Conservation (phyloP, 2,797 vertebrate genomes). For the Neosalanx taihuensis region DNA sequence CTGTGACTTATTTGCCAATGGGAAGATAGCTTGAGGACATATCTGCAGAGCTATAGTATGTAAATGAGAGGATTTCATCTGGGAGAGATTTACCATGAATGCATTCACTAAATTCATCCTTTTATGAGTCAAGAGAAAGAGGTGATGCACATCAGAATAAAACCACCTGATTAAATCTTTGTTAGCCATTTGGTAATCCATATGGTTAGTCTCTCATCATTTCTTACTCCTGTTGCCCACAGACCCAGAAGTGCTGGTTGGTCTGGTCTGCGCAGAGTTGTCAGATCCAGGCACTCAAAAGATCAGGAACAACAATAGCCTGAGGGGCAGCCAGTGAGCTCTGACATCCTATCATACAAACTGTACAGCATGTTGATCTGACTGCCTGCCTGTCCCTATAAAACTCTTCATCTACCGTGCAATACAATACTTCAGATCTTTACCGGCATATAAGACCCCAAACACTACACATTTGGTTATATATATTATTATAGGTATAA, state of each 20-base stretch:
- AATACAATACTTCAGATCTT: not conserved
- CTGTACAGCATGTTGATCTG: conserved; percentile 6
- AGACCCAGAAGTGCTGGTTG: conserved; percentile 34
- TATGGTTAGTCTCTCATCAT: conserved; percentile 25
- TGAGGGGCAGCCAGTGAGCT: conserved; percentile 7
- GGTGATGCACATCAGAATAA: conserved; percentile 44
- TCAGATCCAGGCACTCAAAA: conserved; percentile 55
- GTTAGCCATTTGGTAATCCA: no score
- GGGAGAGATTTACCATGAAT: conserved; percentile 28
- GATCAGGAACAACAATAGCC: conserved; percentile 35
- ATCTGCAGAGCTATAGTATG: conserved; percentile 54
- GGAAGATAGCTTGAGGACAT: conserved; percentile 60
- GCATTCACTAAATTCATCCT: conserved; percentile 50
- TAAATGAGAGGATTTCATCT: conserved; percentile 67
- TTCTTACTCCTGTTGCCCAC: conserved; percentile 41
- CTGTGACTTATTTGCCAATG: conserved; percentile 67
- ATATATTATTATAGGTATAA: not conserved
- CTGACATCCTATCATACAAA: conserved; percentile 26
- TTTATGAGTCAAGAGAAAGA: conserved; percentile 44
- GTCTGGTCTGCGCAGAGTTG: conserved; percentile 51
- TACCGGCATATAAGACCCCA: not conserved
- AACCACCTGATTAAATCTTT: conserved; percentile 38
- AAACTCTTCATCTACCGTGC: not conserved
- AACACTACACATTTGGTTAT: not conserved
- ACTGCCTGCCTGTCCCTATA: not conserved